phyloP scores from a whole-genome alignment of 2,797 vertebrate genomes.

The Adelosebastes latens region DNA sequence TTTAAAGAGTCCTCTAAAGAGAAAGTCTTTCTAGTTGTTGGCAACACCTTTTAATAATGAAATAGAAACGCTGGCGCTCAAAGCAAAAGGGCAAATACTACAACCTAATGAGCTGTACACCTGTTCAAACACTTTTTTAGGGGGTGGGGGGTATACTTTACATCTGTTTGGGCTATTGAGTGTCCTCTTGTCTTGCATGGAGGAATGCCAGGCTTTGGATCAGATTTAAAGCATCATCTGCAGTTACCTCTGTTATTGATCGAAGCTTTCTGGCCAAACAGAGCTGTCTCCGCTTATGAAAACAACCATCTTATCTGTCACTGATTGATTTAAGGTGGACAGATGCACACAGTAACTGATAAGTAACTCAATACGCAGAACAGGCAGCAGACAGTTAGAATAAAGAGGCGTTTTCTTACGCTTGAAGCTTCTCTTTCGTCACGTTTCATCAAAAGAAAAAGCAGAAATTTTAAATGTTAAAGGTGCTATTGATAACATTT shows the following conservation, averaged over 20 bases:
- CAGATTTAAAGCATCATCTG: conserved; percentile 23
- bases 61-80: conserved; percentile 25
- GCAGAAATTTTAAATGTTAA: neutral
- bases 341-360: neutral
- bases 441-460: neutral
- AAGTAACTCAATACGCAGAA: neutral
- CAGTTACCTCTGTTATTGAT: conserved; percentile 31
- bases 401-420: neutral
- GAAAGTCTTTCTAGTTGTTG: conserved; percentile 5
- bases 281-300: conserved; percentile 21
- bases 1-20: neutral
- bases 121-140: conserved; percentile 56
- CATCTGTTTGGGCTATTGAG: conserved; percentile 30
- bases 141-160: neutral
- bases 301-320: neutral
- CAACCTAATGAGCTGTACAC: conserved; percentile 49
- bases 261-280: conserved; percentile 5
- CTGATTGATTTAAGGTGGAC: conserved; percentile 17
- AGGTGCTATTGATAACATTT: too few relatives aligned
- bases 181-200: conserved; percentile 13
- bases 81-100: conserved; percentile 29
- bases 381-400: neutral
- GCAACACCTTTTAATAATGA: conserved; percentile 32
- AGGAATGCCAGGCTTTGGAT: conserved; percentile 33
- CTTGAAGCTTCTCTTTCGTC: neutral